phyloP scores from a whole-genome alignment of 92 coral and sea anemone species.

The Parazoanthus darwini region DNA sequence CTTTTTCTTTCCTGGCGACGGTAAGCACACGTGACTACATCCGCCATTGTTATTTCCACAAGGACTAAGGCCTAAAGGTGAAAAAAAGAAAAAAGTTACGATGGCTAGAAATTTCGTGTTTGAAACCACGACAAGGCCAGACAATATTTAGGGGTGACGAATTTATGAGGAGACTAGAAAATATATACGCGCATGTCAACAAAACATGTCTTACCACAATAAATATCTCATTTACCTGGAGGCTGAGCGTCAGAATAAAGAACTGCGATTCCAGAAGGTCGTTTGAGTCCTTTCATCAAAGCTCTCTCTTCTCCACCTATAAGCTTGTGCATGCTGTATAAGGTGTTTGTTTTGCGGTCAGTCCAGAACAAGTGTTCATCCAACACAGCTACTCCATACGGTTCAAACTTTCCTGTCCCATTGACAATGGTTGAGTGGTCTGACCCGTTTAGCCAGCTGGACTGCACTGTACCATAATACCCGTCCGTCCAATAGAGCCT shows the following conservation, averaged over 20 bases:
- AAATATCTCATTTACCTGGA: background rate
- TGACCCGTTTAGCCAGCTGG: conserved; percentile 30
- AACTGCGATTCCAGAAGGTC: conserved; percentile 16
- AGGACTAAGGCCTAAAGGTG: background rate
- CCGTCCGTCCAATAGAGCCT: conserved; percentile 30
- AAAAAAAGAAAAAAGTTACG: background rate
- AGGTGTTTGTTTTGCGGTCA: conserved; percentile 23
- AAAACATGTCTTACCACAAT: background rate
- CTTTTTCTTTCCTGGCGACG: conserved; percentile 13
- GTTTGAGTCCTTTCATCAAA: background rate
- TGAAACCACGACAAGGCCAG: no score
- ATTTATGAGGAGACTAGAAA: no score
- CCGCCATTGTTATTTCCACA: conserved; percentile 22
- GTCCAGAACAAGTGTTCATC: conserved; percentile 10
- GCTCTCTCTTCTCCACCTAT: background rate
- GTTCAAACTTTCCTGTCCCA: conserved; percentile 15
- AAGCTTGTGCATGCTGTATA: background rate
- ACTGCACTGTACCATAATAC: conserved; percentile 4
- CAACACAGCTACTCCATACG: conserved; percentile 35
- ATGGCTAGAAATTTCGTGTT: no score
- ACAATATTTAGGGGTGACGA: no score
- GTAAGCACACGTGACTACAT: conserved; percentile 19
- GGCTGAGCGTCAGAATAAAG: conserved; percentile 2
- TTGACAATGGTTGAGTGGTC: conserved; percentile 1
- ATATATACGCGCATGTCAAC: background rate